Base-by-base conservation (phyloP, 2,797 vertebrate genomes). In the Pseudochirops corinnae region DNA sequence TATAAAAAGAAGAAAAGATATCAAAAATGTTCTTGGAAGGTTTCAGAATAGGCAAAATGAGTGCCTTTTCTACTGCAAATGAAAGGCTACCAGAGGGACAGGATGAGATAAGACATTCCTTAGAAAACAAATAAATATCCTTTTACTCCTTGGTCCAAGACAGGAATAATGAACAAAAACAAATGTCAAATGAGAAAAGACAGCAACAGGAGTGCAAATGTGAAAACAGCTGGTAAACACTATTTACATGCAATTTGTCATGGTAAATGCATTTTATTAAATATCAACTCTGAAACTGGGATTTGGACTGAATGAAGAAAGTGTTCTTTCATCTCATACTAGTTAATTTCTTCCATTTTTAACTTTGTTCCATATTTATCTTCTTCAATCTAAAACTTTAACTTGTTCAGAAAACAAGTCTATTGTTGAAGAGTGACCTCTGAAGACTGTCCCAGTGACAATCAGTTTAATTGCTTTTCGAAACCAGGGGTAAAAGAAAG, bases 401-500 rank as follows among this genome's bases (percentile, higher is more conserved):
- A 56, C 1, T 92, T 87, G 58, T 92, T 91, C 46, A 56, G 26
- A 58, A 39, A 98, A 91, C 58, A 97, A 94, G 74, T 87, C 95
- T 28, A 93, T 97, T 94, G 94, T 93, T 93, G 93, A 94, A 74
- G 96, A 97, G 91, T 16, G 13, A 56, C 94, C 93, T 33, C 28
- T 96, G 93, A 98, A 95, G 93, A 98, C 94, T 93, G 92, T 67
- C 18, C 95, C 93, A 62, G 57, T 96, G 91, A 96, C 67, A 55
- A 98, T 58, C 2, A 95, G 93, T 98, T 94, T 95, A 33, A 97
- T 97, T 57, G 95, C 93, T 46, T 98, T 96, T 98, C 95, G 95
- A 96, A 99, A 98, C 95, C 98, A 99, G 90, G 92, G 90, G 56
- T 98, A 98, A 97, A 98, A 97, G 26, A 98, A 98, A 53, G 94